Evolutionary conservation across 53 echinoderm and acorn worm genomes (phyloP).

Genomic region (Echinometra lucunter): DNA sequence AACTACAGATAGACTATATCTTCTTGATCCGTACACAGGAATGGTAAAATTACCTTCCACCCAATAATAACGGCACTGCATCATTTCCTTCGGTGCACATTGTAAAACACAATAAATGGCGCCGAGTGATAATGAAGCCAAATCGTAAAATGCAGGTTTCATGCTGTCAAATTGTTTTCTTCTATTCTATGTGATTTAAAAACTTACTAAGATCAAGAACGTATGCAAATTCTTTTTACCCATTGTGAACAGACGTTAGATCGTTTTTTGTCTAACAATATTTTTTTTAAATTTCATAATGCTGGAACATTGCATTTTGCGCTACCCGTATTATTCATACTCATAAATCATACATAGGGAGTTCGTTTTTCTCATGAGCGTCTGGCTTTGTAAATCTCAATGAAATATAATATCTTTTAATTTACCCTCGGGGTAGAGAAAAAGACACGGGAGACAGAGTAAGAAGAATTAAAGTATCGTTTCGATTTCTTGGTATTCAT

Average conservation of each 20-base stretch:
- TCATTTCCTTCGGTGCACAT: neutral
- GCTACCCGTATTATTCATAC: neutral
- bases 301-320: neutral
- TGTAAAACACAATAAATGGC: neutral
- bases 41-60: too few relatives aligned
- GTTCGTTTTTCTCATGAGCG: neutral
- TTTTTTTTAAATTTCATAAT: neutral
- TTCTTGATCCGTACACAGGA: too few relatives aligned
- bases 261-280: neutral
- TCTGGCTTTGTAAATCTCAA: neutral
- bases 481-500: neutral
- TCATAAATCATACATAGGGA: neutral
- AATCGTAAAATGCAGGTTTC: neutral
- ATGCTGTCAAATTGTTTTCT: neutral
- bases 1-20: too few relatives aligned
- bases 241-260: neutral
- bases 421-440: neutral
- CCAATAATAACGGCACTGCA: neutral
- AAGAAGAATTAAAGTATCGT: neutral
- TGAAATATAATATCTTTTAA: neutral
- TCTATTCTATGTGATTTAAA: neutral
- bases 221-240: neutral
- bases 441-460: neutral
- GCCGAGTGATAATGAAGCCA: neutral
- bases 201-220: neutral